These are phyloP conservation scores for Pangasius macronema DNA, from an alignment of 2,797 vertebrate genomes.

Conservation along the genomic window DNA sequence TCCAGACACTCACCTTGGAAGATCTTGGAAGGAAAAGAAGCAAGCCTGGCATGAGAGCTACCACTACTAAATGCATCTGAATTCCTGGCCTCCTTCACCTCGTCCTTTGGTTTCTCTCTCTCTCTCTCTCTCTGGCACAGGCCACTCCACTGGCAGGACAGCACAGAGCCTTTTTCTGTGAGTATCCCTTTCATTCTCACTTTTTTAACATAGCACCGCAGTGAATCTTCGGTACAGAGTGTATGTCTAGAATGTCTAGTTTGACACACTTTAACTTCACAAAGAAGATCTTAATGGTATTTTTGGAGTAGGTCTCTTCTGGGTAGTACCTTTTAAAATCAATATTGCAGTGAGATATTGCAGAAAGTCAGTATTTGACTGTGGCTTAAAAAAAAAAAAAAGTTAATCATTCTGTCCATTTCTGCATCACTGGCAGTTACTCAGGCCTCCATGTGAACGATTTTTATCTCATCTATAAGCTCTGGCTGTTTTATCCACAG, in stretches of 20 bases:
- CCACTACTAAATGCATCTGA: conserved; percentile 67
- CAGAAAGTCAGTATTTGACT: conserved; percentile 18
- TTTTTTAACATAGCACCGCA: background rate
- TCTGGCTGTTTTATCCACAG: conserved; percentile 29
- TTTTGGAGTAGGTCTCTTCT: conserved; percentile 25
- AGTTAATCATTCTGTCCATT: conserved; percentile 45
- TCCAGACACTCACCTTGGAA: conserved; percentile 59
- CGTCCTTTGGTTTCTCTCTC: conserved; percentile 65
- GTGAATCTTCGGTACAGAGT: background rate
- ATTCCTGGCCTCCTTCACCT: conserved; percentile 63
- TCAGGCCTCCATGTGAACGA: conserved; percentile 27
- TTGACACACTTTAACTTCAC: conserved; percentile 31
- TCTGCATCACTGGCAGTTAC: conserved; percentile 22
- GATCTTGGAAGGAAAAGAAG: conserved; percentile 59
- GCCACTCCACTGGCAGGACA: conserved; percentile 67
- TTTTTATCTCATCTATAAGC: conserved; percentile 23
- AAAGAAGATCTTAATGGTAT: conserved; percentile 20
- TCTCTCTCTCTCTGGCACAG: conserved; percentile 58
- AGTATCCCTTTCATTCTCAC: conserved; percentile 69
- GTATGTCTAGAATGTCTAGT: background rate
- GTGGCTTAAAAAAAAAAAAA: conserved; percentile 23
- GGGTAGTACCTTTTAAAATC: conserved; percentile 36
- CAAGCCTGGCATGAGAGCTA: conserved; percentile 71
- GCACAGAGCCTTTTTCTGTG: conserved; percentile 68
- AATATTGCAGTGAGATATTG: conserved; percentile 22